Base-by-base conservation (phyloP, 1,140 invertebrate genomes). In the Cryptotermes secundus region DNA sequence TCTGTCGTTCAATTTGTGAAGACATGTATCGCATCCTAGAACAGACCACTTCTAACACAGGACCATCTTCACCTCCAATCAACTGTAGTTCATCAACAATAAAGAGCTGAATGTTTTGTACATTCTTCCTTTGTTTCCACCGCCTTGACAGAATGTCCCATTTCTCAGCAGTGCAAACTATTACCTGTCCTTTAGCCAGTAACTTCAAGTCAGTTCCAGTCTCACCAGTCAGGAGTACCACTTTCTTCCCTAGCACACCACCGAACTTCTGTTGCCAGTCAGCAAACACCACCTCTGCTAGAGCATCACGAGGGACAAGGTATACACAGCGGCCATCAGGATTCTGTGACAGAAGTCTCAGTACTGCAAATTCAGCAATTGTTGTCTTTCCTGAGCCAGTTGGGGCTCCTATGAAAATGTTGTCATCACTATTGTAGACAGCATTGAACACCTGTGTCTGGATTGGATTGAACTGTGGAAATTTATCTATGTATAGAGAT, bases 371-470 rank as follows among this genome's bases (percentile, higher is more conserved):
- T 89, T 99, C 99, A 0, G 98, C 98, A 84, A 99, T 97, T 3
- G 98, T 96, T 1, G 97, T 98, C 90, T 99, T 99, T 0, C 98
- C 98, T 3, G 53, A 84, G 0, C 99, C 99, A 24, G 97, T 97
- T 1, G 99, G 99, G 0, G 99, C 98, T 14, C 98, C 99, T 85
- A 99, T 95, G 89, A 99, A 99, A 1, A 99, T 96, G 90, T 99
- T 99, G 87, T 99, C 99, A 90, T 99, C 98, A 26, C 95, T 97
- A 90, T 99, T 99, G 90, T 99, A 99, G 1, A 99, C 95, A 0
- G 98, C 96, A 89, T 99, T 99, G 89, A 99, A 99, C 9, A 99
- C 98, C 92, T 99, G 99, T 0, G 99, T 99, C 89, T 99, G 99
- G 86, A 99, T 99, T 0, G 99, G 97, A 91, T 99, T 99, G 89